These are phyloP conservation scores for Fregetta grallaria DNA, from an alignment of 2,113 vertebrate genomes.

Conservation along the genomic window DNA sequence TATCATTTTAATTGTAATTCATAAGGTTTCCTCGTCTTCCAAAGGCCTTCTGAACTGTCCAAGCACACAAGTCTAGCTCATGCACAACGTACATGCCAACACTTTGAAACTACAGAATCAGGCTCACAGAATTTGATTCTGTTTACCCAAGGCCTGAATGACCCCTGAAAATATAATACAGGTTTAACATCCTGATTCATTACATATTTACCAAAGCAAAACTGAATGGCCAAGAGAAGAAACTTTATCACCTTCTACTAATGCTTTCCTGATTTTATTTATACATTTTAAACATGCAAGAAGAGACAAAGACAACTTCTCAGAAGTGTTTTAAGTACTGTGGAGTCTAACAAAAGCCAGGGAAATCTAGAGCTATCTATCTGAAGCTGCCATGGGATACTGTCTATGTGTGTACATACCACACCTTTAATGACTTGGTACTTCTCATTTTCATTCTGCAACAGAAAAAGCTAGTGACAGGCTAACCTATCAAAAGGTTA, in stretches of 20 bases:
- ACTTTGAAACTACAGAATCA: neutral
- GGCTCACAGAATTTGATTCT: neutral
- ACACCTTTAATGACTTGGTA: neutral
- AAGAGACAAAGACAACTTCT: neutral
- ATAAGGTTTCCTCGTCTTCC: neutral
- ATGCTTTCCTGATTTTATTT: neutral
- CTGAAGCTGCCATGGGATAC: neutral
- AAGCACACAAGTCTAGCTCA: neutral
- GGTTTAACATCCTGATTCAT: neutral
- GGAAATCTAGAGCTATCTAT: neutral
- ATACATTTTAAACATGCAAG: neutral
- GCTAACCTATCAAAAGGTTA: neutral
- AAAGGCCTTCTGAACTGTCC: neutral
- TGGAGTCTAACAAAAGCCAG: neutral
- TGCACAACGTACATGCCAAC: neutral
- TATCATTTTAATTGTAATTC: neutral
- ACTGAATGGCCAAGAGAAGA: neutral
- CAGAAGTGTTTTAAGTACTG: neutral
- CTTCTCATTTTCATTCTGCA: neutral
- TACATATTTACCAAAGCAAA: neutral
- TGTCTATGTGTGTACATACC: neutral
- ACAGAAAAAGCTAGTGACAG: neutral
- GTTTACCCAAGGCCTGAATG: neutral
- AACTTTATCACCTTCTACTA: neutral
- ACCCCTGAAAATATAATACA: neutral